Evolutionary conservation across 2,888 invertebrate genomes (phyloP).

Genomic region (Homarus gammarus): DNA sequence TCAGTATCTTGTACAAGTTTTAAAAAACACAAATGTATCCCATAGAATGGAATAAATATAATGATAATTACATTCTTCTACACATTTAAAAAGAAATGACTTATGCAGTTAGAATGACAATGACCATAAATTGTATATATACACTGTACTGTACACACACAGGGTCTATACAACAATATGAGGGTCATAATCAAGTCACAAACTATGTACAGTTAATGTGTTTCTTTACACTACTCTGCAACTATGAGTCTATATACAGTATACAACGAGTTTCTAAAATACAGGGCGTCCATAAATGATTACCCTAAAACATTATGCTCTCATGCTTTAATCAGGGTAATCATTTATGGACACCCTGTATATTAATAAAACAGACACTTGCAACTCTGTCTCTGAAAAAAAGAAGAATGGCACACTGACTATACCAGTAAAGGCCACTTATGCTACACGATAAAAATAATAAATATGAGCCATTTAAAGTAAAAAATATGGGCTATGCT

Average conservation of each 20-base stretch:
- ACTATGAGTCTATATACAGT: too few relatives aligned
- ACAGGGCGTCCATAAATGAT: too few relatives aligned
- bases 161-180: too few relatives aligned
- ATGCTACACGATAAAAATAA: background rate
- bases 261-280: too few relatives aligned
- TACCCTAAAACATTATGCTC: too few relatives aligned
- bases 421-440: background rate
- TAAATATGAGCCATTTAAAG: background rate
- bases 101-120: background rate
- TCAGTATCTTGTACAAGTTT: background rate
- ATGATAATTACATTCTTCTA: background rate
- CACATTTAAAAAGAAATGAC: background rate
- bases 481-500: background rate
- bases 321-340: too few relatives aligned
- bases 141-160: background rate
- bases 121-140: background rate
- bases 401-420: background rate
- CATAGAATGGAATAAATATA: background rate
- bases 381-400: background rate
- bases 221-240: background rate
- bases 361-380: too few relatives aligned
- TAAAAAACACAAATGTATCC: background rate
- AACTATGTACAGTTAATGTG: background rate
- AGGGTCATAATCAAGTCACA: background rate
- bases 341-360: too few relatives aligned